phyloP scores from a whole-genome alignment of 2,888 invertebrate genomes.

The Halocaridina rubra region DNA sequence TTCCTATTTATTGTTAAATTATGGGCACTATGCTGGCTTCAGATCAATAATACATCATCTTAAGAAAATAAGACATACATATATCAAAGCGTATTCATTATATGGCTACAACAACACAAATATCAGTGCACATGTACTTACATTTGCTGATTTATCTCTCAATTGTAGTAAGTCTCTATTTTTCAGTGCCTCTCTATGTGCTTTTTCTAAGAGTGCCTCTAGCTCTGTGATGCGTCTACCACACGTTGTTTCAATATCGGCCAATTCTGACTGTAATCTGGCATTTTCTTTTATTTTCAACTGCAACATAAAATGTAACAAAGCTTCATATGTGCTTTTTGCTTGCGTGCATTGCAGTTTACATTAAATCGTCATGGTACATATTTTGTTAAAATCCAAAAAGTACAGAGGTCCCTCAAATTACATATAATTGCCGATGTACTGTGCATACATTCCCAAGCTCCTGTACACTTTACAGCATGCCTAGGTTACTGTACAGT shows the following conservation, averaged over 20 bases:
- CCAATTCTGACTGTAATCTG: conserved; percentile 49
- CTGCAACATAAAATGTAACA: conserved; percentile 18
- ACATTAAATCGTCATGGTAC: not conserved
- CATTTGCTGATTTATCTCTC: conserved; percentile 39
- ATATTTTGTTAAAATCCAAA: not conserved
- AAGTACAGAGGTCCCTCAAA: not conserved
- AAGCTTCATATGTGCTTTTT: not conserved
- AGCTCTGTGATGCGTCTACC: conserved; percentile 21
- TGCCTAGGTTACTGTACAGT: no score
- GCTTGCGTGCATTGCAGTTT: not conserved
- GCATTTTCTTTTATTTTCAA: conserved; percentile 62
- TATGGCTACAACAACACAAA: no score
- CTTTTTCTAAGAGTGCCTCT: conserved; percentile 24
- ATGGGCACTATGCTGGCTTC: no score
- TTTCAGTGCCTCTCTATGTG: conserved; percentile 26
- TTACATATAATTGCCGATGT: no score
- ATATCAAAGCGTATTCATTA: no score
- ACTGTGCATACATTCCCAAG: not conserved
- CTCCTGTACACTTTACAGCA: no score
- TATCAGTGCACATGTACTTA: no score
- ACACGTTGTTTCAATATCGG: conserved; percentile 41
- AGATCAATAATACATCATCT: no score
- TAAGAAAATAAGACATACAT: no score
- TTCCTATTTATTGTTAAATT: no score
- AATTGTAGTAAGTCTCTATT: conserved; percentile 27